Evolutionary conservation across 2,888 invertebrate genomes (phyloP).

Genomic region (Hymenopus coronatus): DNA sequence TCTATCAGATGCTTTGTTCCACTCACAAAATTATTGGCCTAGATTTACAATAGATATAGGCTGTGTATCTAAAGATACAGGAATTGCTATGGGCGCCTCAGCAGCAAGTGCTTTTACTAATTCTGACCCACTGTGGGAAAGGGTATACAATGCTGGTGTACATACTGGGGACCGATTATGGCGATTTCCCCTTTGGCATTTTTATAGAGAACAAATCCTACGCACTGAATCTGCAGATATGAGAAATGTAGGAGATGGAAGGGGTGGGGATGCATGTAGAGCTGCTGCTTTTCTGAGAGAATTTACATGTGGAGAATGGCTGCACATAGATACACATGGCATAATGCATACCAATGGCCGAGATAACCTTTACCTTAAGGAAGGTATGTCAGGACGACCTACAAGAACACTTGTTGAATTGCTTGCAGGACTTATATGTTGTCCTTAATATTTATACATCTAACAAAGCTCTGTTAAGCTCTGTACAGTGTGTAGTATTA

Average conservation of each 20-base stretch:
- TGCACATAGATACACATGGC: constrained; percentile 74
- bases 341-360: constrained; percentile 65
- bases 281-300: constrained; percentile 74
- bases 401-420: constrained; percentile 73
- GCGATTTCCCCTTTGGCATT: constrained; percentile 67
- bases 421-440: constrained; percentile 56
- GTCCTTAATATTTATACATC: neutral
- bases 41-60: constrained; percentile 62
- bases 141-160: constrained; percentile 55
- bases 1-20: constrained; percentile 67
- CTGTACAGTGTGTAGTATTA: neutral
- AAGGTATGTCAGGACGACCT: constrained; percentile 72
- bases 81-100: constrained; percentile 57
- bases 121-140: constrained; percentile 53
- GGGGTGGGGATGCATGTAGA: constrained; percentile 64
- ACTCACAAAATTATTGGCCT: constrained; percentile 60
- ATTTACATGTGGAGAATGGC: constrained; percentile 63
- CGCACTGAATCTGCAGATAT: constrained; percentile 55
- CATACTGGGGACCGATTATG: constrained; percentile 67
- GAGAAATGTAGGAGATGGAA: constrained; percentile 60
- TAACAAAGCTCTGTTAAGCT: neutral
- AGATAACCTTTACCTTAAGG: constrained; percentile 58
- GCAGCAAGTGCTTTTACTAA: constrained; percentile 65
- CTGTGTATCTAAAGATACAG: constrained; percentile 63
- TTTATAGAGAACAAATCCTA: constrained; percentile 54